Evolutionary conservation across 2,888 invertebrate species (phyloP).

Genomic region (Agriopis leucophaearia): DNA sequence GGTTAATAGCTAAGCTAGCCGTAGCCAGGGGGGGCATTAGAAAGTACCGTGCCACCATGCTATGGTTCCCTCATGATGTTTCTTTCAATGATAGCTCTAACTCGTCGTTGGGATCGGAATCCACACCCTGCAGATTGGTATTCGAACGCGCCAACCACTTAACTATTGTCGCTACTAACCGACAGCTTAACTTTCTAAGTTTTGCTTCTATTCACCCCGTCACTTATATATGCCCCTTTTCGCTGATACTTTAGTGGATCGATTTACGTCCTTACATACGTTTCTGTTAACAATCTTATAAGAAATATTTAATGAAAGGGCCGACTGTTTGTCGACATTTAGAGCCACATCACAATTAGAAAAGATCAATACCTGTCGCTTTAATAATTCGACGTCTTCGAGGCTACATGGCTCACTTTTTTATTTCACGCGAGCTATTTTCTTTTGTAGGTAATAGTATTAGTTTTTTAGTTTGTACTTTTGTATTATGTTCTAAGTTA

Average conservation of each 20-base stretch:
- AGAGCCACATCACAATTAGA: slow-evolving; percentile 76
- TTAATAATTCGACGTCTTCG: slow-evolving; percentile 65
- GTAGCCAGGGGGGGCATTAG: too few species aligned
- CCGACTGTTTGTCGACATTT: slow-evolving; percentile 61
- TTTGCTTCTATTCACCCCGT: too few species aligned
- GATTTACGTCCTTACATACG: background rate
- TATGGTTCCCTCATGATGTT: too few species aligned
- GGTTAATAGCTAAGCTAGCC: too few species aligned
- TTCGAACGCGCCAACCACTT: too few species aligned
- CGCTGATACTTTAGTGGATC: background rate
- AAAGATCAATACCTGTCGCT: slow-evolving; percentile 75
- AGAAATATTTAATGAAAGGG: slow-evolving; percentile 80
- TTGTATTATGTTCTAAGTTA: background rate
- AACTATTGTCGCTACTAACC: too few species aligned
- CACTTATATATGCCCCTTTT: too few species aligned
- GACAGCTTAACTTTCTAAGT: too few species aligned
- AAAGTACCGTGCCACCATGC: too few species aligned
- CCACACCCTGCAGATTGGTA: too few species aligned
- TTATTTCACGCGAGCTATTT: slow-evolving; percentile 8
- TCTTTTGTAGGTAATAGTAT: background rate
- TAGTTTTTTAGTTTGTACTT: background rate
- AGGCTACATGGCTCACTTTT: slow-evolving; percentile 34
- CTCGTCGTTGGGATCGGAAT: too few species aligned
- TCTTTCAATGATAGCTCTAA: too few species aligned
- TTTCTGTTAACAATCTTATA: slow-evolving; percentile 61